Percentiles rank a stretch among this genome's conserved stretches.
These are phyloP conservation scores for Thymelicus acteon DNA, from an alignment of 2,888 invertebrate genomes.

Conservation along the genomic window DNA sequence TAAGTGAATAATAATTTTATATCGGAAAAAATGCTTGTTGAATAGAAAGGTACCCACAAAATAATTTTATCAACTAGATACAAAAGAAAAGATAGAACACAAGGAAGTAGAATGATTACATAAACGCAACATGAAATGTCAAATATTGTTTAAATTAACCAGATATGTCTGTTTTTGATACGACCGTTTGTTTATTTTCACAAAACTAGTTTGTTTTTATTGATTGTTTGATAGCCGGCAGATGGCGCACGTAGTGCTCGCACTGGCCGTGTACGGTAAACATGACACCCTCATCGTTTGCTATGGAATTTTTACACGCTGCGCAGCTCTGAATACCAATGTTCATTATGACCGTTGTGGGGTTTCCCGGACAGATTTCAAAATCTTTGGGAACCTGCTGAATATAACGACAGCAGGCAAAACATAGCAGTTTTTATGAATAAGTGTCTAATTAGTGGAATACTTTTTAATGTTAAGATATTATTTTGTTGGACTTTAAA, in stretches of 20 bases:
- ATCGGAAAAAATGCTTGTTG: too few species aligned
- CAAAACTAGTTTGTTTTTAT: constrained; percentile 75
- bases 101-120: constrained; percentile 12
- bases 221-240: constrained; percentile 77
- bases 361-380: constrained; percentile 51
- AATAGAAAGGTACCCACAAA: too few species aligned
- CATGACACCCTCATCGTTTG: constrained; percentile 68
- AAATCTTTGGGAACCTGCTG: constrained; percentile 20
- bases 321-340: constrained; percentile 63
- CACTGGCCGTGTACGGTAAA: constrained; percentile 61
- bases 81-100: not conserved
- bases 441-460: too few species aligned
- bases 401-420: constrained; percentile 10
- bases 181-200: constrained; percentile 74
- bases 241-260: constrained; percentile 75
- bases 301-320: constrained; percentile 72
- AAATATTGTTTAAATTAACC: constrained; percentile 54
- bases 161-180: constrained; percentile 70
- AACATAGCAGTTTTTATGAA: too few species aligned
- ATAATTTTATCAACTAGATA: too few species aligned
- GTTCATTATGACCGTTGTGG: constrained; percentile 62
- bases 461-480: too few species aligned
- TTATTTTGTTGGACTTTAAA: too few species aligned
- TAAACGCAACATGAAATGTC: constrained; percentile 20
- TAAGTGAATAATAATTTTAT: too few species aligned